Conservation (phyloP, 2,888 invertebrate genomes). For the Hecatera dysodea region DNA sequence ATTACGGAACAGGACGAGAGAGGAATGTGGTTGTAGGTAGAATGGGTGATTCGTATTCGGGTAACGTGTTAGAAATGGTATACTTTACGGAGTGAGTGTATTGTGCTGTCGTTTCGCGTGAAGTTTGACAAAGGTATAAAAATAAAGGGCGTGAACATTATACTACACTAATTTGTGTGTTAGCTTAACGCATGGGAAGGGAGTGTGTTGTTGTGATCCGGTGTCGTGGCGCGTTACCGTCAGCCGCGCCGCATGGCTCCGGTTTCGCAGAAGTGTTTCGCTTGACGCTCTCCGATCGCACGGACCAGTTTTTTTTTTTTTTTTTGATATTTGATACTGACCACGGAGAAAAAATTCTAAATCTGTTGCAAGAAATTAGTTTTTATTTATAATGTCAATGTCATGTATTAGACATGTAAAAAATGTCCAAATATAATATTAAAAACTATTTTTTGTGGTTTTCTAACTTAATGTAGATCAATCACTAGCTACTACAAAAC, state of each 20-base stretch:
- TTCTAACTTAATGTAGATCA: too few relatives aligned
- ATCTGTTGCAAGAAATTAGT: conserved; percentile 7
- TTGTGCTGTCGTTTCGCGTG: conserved; percentile 78
- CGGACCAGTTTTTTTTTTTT: conserved; percentile 73
- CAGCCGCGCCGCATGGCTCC: conserved; percentile 76
- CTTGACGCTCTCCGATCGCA: conserved; percentile 82
- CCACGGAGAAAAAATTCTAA: conserved; percentile 41
- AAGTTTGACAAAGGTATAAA: conserved; percentile 82
- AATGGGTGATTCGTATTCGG: conserved; percentile 54
- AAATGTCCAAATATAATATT: background rate
- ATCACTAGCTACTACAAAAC: background rate
- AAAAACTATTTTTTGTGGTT: background rate
- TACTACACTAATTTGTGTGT: conserved; percentile 87
- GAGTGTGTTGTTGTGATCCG: conserved; percentile 88
- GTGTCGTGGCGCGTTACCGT: conserved; percentile 82
- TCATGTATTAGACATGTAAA: background rate
- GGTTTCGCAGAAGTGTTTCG: conserved; percentile 89
- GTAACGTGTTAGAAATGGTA: conserved; percentile 60
- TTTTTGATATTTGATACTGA: conserved; percentile 69
- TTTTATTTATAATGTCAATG: background rate
- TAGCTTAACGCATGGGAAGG: conserved; percentile 80
- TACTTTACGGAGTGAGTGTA: conserved; percentile 58
- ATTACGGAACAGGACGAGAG: conserved; percentile 70
- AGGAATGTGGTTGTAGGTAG: conserved; percentile 53
- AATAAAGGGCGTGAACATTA: conserved; percentile 85